Evolutionary conservation across 2,113 vertebrate species (phyloP), one percentile per base, ranked within the genome.

Genomic region (Antechinus stuartii): DNA sequence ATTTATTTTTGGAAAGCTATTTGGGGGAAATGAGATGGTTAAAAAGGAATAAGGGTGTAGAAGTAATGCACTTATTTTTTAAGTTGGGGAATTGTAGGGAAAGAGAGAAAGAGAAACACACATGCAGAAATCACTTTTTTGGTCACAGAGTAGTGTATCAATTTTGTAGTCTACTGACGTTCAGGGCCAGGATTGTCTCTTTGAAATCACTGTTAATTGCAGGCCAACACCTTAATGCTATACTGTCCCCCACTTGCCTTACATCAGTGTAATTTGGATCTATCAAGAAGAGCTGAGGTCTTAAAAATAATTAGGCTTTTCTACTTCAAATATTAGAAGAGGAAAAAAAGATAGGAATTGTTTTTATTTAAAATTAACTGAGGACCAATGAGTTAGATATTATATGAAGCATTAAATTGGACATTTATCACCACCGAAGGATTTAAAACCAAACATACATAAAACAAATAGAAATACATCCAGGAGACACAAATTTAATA

Each of bases 1-100:
- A 95, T 96, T 94, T 95, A 94, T 96, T 96, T 96, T 92, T 94
- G 94, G 94, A 94, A 95, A 93, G 94, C 22, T 94, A 46, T 96
- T 94, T 95, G 94, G 90, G 90, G 96, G 92, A 95, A 96, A 96
- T 90, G 24, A 92, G 55, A 46, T 95, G 55, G 92, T 93, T 95
- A 92, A 90, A 46, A 27, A 90, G 46, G 61, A 89, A 4, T 10
- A 53, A 94, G 68, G 91, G 46, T 46, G 52, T 57, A 92, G 61
- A 35, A 53, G 25, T 92, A 90, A 76, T 89, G 42, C 54, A 52
- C 47, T 52, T 96, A n/a, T 96, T 96, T 96, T 90, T 92, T 95
- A 93, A 93, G 91, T 57, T 92, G 76, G 52, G 92, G 90, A 50
- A 27, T 56, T 42, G n/a, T 84, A 42, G 16, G 19, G 68, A 84